Evolutionary conservation across 1,140 invertebrate species (phyloP).

Genomic region (Lysiphlebus fabarum): DNA sequence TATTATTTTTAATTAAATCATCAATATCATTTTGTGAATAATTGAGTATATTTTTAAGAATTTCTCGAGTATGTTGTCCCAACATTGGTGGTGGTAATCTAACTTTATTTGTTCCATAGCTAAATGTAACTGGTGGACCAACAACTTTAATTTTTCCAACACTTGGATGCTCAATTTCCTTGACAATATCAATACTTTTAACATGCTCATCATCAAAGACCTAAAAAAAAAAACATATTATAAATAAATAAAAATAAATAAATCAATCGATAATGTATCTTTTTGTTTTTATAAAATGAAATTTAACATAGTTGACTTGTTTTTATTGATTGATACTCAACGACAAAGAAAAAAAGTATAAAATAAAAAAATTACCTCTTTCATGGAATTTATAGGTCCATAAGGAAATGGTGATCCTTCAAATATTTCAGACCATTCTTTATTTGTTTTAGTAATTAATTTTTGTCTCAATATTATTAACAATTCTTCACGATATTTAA

Average conservation of each 20-base stretch:
- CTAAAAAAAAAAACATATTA: slow-evolving; percentile 35
- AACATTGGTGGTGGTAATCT: slow-evolving; percentile 76
- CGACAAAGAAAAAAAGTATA: slow-evolving; percentile 15
- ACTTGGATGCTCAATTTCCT: slow-evolving; percentile 70
- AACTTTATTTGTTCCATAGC: slow-evolving; percentile 66
- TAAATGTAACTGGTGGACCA: slow-evolving; percentile 81
- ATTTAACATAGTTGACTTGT: too few species aligned
- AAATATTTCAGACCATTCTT: slow-evolving; percentile 76
- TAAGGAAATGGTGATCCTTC: slow-evolving; percentile 76
- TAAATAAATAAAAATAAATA: slow-evolving; percentile 1
- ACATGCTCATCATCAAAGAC: slow-evolving; percentile 88
- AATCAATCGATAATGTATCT: background rate
- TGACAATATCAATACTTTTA: slow-evolving; percentile 69
- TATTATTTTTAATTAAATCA: slow-evolving; percentile 54
- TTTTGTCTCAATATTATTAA: slow-evolving; percentile 62
- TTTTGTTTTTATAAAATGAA: too few species aligned
- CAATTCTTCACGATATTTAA: slow-evolving; percentile 72
- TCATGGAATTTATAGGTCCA: slow-evolving; percentile 85
- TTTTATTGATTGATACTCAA: too few species aligned
- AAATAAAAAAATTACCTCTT: slow-evolving; percentile 54
- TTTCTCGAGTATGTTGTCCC: slow-evolving; percentile 82
- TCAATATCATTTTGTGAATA: slow-evolving; percentile 64
- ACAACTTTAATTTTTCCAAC: slow-evolving; percentile 76
- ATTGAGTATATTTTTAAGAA: slow-evolving; percentile 70
- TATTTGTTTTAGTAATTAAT: slow-evolving; percentile 67